Evolutionary conservation across 2,113 vertebrate species (phyloP).

Genomic region (Brachionichthys hirsutus): DNA sequence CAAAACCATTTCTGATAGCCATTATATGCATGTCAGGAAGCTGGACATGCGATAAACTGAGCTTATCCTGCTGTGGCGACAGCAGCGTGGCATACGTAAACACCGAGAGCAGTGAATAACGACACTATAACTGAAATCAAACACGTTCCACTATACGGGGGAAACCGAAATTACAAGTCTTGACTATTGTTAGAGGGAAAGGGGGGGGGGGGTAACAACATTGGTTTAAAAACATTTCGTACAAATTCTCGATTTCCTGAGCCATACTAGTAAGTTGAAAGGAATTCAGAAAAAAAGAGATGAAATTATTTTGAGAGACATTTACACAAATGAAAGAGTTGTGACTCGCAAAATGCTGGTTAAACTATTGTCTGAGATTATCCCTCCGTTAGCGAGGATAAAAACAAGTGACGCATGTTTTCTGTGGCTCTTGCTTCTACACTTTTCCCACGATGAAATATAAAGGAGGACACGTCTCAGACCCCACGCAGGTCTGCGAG

Average conservation of each 20-base stretch:
- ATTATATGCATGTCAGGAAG: constrained; percentile 82
- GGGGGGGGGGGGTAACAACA: too few species aligned
- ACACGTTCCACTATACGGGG: constrained; percentile 40
- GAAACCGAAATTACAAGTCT: constrained; percentile 38
- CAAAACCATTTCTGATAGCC: constrained; percentile 78
- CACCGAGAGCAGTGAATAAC: constrained; percentile 77
- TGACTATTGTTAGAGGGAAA: background rate
- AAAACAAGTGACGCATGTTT: background rate
- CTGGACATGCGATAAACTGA: constrained; percentile 80
- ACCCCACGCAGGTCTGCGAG: background rate
- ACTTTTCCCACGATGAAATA: background rate
- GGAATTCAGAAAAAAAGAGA: background rate
- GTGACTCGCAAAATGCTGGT: background rate
- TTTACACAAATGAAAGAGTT: background rate
- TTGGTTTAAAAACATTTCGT: background rate
- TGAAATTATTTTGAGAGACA: background rate
- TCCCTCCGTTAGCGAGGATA: background rate
- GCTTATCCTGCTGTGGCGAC: constrained; percentile 81
- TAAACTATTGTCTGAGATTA: too few species aligned
- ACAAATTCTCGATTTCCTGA: too few species aligned
- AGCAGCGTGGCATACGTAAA: constrained; percentile 81
- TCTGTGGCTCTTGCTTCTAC: background rate
- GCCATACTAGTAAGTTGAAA: too few species aligned
- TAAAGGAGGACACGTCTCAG: background rate
- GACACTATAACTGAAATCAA: constrained; percentile 71